These are phyloP conservation scores for Numenius phaeopus DNA, from an alignment of 2,797 vertebrate species.

Conservation along the genomic window DNA sequence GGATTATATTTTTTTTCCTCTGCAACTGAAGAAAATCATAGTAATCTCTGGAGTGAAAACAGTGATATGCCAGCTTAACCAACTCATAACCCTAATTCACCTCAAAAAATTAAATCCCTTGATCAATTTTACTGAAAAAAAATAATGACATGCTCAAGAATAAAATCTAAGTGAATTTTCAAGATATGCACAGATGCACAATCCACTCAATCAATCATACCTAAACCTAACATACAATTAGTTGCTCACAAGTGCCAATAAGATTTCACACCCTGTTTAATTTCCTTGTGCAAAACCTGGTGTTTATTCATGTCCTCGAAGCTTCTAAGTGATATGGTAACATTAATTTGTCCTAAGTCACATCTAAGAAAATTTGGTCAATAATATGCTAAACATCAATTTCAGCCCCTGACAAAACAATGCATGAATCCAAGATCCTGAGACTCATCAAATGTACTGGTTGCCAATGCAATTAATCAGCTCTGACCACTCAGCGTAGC, in stretches of 20 bases:
- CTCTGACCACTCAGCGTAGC: not conserved
- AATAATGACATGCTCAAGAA: not conserved
- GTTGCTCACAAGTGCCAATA: not conserved
- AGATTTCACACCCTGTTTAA: not conserved
- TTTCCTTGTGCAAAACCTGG: not conserved
- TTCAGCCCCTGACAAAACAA: constrained; percentile 32
- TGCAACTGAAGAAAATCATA: not conserved
- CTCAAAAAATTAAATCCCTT: not conserved
- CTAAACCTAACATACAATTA: constrained; percentile 4
- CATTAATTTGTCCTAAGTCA: constrained; percentile 14
- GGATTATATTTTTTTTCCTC: not conserved
- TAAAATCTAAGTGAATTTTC: constrained; percentile 13
- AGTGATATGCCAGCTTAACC: not conserved
- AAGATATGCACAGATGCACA: not conserved
- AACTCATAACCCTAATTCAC: not conserved
- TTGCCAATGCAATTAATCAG: constrained; percentile 23
- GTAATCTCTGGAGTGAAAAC: not conserved
- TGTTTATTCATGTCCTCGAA: constrained; percentile 3
- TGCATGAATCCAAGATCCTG: not conserved
- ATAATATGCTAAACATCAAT: not conserved
- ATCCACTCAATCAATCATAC: not conserved
- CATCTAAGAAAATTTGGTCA: not conserved
- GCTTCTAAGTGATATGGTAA: constrained; percentile 26
- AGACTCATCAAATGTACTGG: constrained; percentile 13
- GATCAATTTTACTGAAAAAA: not conserved